Base-by-base conservation (phyloP, 2,888 invertebrate genomes). In the Acleris cristana region DNA sequence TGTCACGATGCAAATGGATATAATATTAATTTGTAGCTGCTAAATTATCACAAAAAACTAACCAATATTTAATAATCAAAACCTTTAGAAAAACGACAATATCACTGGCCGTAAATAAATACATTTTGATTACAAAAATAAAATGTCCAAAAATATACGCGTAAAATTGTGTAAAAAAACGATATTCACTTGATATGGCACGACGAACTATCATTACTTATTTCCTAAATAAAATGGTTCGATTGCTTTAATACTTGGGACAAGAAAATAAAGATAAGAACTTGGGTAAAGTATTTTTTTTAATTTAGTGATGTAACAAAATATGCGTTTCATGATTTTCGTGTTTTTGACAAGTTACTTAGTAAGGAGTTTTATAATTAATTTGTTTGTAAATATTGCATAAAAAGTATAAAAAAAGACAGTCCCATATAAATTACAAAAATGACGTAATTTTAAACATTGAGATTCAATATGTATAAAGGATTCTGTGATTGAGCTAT, bases 151-250 rank as follows among this genome's bases (percentile, higher is more conserved):
- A 57, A 62, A 23, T 54, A 26, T 7, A 61, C 18, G 48, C 60
- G 45, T 55, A 55, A 30, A 60, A 55, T 18, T 48, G 61, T 45
- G 51, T 61, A 61, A 57, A 18, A 54, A 58, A 63, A 48, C 63
- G 62, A 67, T 67, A 67, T 67, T 58, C 5, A 63, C 53, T 63
- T 67, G 67, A 67, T 67, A 67, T 67, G 67, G 67, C 67, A 67
- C 67, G 57, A 67, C 57, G 40, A 54, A 30, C 53, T 62, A 63
- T 21, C 3, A 54, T 54, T 63, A 67, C 53, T 54, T 57, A 16
- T 52, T 62, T 34, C 34, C 23, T 26, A 60, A 56, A 61, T 61
- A 60, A n/a, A 60, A 21, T 56, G 55, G 44, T 34, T 62, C 30
- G 54, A 62, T 55, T 62, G 34, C 4, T 26, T 2, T 45, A 16